Evolutionary conservation across 2,888 invertebrate species (phyloP).

Genomic region (Mythimna loreyi): DNA sequence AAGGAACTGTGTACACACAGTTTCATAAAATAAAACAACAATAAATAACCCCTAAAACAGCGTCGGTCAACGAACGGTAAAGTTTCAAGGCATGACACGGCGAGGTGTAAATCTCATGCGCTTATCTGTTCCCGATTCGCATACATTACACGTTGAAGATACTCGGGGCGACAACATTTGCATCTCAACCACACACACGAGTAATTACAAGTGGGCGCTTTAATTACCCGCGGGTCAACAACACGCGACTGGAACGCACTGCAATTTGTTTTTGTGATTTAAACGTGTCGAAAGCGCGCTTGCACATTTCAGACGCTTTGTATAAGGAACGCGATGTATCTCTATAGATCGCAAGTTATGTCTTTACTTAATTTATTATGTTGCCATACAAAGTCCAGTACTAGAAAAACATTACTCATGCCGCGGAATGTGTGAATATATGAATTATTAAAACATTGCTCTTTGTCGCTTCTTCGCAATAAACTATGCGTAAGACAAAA

Average conservation of each 20-base stretch:
- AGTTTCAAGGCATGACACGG: constrained; percentile 77
- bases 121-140: constrained; percentile 86
- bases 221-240: constrained; percentile 83
- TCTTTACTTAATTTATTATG: constrained; percentile 58
- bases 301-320: constrained; percentile 52
- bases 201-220: constrained; percentile 87
- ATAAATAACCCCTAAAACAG: constrained; percentile 67
- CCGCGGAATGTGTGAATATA: constrained; percentile 50
- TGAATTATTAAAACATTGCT: constrained; percentile 55
- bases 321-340: constrained; percentile 39
- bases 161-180: constrained; percentile 87
- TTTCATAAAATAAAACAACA: constrained; percentile 59
- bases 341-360: constrained; percentile 40
- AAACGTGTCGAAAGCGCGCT: constrained; percentile 74
- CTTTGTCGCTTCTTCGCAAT: constrained; percentile 54
- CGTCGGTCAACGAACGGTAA: constrained; percentile 81
- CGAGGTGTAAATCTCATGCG: constrained; percentile 85
- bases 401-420: constrained; percentile 56
- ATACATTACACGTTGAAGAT: constrained; percentile 70
- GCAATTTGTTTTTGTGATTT: constrained; percentile 87
- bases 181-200: constrained; percentile 84
- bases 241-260: constrained; percentile 77
- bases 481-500: constrained; percentile 54
- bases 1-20: constrained; percentile 16
- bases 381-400: constrained; percentile 50